Conservation (phyloP, 2,797 vertebrate species). For the Nyctibius grandis region DNA sequence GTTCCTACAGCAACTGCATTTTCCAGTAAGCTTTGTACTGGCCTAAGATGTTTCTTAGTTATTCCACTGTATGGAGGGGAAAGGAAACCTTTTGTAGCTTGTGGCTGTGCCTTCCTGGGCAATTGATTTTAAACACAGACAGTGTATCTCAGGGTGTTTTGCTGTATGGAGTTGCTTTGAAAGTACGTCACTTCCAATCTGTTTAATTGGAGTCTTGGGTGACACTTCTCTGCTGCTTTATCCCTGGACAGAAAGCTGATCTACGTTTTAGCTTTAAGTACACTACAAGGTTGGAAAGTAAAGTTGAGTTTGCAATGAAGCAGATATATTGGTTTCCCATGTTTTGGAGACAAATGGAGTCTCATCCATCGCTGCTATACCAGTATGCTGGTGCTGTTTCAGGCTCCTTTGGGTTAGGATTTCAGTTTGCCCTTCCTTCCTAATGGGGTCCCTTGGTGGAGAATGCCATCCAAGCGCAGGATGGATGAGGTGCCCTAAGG, state of each 20-base stretch:
- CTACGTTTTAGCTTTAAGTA: constrained; percentile 38
- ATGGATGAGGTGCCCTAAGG: constrained; percentile 74
- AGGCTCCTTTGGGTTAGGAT: constrained; percentile 73
- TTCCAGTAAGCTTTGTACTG: background rate
- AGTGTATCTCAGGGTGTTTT: background rate
- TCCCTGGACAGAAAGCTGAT: background rate
- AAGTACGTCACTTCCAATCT: background rate
- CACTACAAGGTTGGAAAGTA: constrained; percentile 43
- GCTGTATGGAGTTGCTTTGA: background rate
- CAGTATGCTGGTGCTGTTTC: constrained; percentile 27
- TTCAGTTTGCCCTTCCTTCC: constrained; percentile 73
- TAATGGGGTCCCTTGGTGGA: constrained; percentile 87
- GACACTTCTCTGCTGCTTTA: background rate
- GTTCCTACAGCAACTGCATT: background rate
- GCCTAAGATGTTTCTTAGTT: background rate
- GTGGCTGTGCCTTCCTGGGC: background rate
- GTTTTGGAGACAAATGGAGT: constrained; percentile 65
- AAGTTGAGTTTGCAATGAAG: constrained; percentile 29
- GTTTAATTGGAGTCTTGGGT: constrained; percentile 39
- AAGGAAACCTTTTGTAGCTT: background rate
- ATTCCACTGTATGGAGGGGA: background rate
- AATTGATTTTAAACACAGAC: constrained; percentile 9
- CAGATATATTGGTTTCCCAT: constrained; percentile 56
- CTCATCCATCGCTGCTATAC: constrained; percentile 56
- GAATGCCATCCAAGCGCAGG: constrained; percentile 74